Conservation (phyloP, 2,113 vertebrate species). For the Forbesichthys agassizii region DNA sequence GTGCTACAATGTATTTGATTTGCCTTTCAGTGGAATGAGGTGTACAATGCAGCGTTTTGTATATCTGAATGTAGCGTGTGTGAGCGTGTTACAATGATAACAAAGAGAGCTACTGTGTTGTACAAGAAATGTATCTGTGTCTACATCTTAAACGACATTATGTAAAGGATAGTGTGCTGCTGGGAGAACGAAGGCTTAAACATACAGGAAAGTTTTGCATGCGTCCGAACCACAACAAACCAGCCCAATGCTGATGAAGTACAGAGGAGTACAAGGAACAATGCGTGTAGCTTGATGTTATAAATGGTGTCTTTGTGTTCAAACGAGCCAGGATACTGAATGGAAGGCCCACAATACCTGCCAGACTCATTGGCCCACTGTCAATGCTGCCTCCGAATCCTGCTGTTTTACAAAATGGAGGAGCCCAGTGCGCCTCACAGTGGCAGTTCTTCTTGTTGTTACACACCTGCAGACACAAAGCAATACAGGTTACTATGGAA, state of each 20-base stretch:
- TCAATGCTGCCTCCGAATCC: conserved; percentile 95
- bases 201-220: conserved; percentile 12
- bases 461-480: conserved; percentile 82
- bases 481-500: neutral
- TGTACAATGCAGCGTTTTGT: too few species aligned
- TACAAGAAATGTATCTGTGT: neutral
- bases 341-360: conserved; percentile 75
- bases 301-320: conserved; percentile 20
- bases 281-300: conserved; percentile 11
- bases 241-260: conserved; percentile 17
- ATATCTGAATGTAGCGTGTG: too few species aligned
- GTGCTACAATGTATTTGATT: too few species aligned
- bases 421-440: conserved; percentile 93
- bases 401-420: conserved; percentile 86
- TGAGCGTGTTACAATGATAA: too few species aligned
- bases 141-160: neutral
- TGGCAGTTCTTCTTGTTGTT: conserved; percentile 98
- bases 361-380: conserved; percentile 88
- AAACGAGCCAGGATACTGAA: conserved; percentile 14
- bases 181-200: conserved; percentile 3
- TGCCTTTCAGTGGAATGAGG: too few species aligned
- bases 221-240: conserved; percentile 28
- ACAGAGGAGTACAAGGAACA: conserved; percentile 4
- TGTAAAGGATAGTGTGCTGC: neutral
- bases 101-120: neutral